phyloP scores from a whole-genome alignment of 2,888 invertebrate genomes.

The Megaustenia siamemsis region DNA sequence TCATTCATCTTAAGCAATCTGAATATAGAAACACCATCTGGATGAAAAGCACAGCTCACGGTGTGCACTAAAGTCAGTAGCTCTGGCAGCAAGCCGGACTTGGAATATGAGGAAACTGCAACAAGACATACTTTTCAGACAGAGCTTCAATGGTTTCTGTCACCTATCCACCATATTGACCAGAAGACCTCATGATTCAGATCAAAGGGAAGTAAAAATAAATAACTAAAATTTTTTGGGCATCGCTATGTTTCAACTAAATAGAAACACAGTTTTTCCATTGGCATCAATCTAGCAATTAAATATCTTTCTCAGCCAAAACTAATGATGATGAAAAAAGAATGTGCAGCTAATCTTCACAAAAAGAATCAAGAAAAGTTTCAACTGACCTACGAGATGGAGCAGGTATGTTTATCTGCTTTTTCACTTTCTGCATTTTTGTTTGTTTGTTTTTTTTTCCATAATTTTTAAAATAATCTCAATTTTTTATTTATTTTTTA shows the following conservation, averaged over 20 bases:
- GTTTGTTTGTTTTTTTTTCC: slow-evolving; percentile 61
- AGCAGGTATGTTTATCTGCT: slow-evolving; percentile 64
- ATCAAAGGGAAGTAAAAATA: no score
- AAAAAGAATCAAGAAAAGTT: slow-evolving; percentile 63
- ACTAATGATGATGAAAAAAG: slow-evolving; percentile 66
- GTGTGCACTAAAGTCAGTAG: no score
- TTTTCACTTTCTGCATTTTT: slow-evolving; percentile 57
- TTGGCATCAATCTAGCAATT: neutral
- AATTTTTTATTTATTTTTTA: slow-evolving; percentile 58
- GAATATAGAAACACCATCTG: no score
- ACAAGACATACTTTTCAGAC: no score
- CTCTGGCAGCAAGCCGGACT: no score
- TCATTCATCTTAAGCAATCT: no score
- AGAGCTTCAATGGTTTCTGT: no score
- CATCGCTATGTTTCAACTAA: neutral
- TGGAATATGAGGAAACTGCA: no score
- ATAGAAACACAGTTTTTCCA: neutral
- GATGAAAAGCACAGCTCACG: no score
- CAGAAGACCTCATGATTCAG: no score
- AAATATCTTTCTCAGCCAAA: slow-evolving; percentile 60
- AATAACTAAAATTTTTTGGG: neutral
- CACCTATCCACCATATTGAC: no score
- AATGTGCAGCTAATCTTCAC: slow-evolving; percentile 62
- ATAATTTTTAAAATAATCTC: slow-evolving; percentile 30
- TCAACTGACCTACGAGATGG: slow-evolving; percentile 61